Conservation (phyloP, 2,113 vertebrate species). For the Telmatochromis bifrenatus region DNA sequence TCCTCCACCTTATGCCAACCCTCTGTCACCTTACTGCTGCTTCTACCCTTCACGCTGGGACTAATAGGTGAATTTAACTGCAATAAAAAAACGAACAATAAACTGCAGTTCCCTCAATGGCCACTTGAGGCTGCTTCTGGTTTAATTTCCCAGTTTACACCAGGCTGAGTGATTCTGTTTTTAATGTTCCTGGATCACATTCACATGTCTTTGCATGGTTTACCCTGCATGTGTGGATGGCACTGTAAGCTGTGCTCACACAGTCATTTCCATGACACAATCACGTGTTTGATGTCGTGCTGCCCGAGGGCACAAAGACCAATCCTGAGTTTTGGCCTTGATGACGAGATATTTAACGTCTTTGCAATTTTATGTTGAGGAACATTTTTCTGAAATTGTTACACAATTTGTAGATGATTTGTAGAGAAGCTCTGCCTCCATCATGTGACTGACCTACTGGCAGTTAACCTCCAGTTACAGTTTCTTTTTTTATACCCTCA, state of each 20-base stretch:
- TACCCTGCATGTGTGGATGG: neutral
- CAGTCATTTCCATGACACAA: neutral
- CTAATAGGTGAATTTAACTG: neutral
- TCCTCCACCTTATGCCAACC: neutral
- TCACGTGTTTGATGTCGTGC: neutral
- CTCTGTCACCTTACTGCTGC: neutral
- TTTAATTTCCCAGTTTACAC: neutral
- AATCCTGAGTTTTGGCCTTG: neutral
- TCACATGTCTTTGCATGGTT: neutral
- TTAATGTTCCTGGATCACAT: neutral
- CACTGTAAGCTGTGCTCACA: no score
- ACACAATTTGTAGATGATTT: accelerated
- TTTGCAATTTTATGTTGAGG: neutral
- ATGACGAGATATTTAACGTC: neutral
- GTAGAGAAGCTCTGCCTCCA: neutral
- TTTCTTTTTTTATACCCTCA: neutral
- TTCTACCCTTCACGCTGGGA: accelerated
- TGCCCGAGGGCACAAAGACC: neutral
- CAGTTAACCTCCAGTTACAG: neutral
- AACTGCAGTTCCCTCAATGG: neutral
- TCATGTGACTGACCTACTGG: neutral
- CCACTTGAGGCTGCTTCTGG: neutral
- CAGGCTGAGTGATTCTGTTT: neutral
- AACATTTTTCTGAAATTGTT: neutral
- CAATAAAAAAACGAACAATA: neutral